phyloP scores from a whole-genome alignment of 2,797 vertebrate species.

The Lepus townsendii region DNA sequence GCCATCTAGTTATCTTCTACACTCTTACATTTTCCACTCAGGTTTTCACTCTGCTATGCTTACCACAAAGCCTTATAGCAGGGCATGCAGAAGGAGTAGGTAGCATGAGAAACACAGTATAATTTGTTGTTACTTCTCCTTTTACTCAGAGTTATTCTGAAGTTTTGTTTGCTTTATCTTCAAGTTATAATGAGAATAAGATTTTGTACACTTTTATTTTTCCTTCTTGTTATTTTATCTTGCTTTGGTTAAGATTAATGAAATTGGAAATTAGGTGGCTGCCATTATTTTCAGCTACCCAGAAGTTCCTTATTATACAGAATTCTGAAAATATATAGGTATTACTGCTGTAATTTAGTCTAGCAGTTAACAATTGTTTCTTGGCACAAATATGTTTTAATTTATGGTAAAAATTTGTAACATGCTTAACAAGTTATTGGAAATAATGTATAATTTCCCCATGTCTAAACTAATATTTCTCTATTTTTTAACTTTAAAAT shows the following conservation, averaged over 20 bases:
- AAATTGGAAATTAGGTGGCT: neutral
- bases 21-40: neutral
- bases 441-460: conserved; percentile 33
- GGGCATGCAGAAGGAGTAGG: neutral
- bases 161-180: conserved; percentile 34
- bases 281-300: neutral
- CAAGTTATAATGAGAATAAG: neutral
- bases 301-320: neutral
- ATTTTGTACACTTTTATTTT: neutral
- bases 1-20: neutral
- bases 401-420: neutral
- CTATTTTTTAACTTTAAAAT: too few species aligned
- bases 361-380: conserved; percentile 4
- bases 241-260: conserved; percentile 41
- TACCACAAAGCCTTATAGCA: neutral
- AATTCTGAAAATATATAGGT: conserved; percentile 52
- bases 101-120: neutral
- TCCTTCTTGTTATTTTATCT: conserved; percentile 4
- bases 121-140: conserved; percentile 30
- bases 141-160: conserved; percentile 54
- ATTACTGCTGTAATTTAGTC: neutral
- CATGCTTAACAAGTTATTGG: neutral
- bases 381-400: conserved; percentile 26
- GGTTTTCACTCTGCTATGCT: neutral
- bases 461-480: neutral